These are phyloP conservation scores for Morpho achilles DNA, from an alignment of 2,888 invertebrate genomes.

Conservation along the genomic window DNA sequence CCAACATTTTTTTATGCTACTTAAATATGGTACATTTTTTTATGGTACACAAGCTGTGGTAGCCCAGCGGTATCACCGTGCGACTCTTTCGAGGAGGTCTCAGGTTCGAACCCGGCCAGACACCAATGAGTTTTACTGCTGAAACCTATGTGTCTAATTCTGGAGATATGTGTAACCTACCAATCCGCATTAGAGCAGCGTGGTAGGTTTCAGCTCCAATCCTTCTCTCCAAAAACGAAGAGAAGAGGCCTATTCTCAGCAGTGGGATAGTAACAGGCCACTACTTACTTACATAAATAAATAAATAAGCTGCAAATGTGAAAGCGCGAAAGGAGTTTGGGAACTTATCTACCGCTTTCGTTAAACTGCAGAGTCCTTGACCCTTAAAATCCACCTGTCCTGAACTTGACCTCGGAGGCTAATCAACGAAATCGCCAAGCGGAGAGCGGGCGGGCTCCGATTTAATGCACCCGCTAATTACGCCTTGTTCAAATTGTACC, in stretches of 20 bases:
- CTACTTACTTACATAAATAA: background rate
- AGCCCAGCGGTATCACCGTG: too few species aligned
- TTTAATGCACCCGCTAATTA: slow-evolving; percentile 76
- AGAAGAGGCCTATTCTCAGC: background rate
- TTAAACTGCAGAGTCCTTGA: slow-evolving; percentile 47
- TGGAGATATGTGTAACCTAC: too few species aligned
- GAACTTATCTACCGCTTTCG: background rate
- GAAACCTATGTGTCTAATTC: too few species aligned
- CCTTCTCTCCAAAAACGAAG: background rate
- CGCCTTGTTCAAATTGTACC: slow-evolving; percentile 77
- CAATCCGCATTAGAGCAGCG: too few species aligned
- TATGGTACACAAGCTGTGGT: too few species aligned
- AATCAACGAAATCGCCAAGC: slow-evolving; percentile 46
- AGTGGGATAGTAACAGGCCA: background rate
- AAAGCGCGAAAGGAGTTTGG: background rate
- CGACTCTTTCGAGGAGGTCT: too few species aligned
- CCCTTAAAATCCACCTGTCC: slow-evolving; percentile 62
- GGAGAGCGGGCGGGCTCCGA: slow-evolving; percentile 47
- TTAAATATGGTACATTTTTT: too few species aligned
- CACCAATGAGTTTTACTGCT: too few species aligned
- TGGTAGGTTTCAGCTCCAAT: too few species aligned
- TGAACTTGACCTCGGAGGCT: slow-evolving; percentile 49
- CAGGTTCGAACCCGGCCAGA: too few species aligned
- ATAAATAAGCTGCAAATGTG: background rate
- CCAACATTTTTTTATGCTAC: too few species aligned